Evolutionary conservation across 1,140 invertebrate species (phyloP).

Genomic region (Teleopsis dalmanni): DNA sequence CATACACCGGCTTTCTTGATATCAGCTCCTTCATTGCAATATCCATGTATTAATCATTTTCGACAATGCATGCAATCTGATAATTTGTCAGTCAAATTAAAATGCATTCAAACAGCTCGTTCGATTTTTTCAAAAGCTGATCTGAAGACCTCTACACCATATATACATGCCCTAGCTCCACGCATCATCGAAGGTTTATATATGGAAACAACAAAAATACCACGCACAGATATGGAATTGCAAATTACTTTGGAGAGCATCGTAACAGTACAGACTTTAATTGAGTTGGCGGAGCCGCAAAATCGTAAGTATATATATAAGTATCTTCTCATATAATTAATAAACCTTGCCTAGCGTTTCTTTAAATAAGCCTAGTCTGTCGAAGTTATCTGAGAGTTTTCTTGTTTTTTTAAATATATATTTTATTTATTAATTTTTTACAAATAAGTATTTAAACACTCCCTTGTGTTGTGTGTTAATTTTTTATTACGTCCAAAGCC

Average conservation of each 20-base stretch:
- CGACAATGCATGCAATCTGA: constrained; percentile 73
- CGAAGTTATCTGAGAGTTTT: too few species aligned
- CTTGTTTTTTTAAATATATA: background rate
- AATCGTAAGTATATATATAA: constrained; percentile 58
- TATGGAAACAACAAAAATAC: constrained; percentile 52
- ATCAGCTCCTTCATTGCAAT: constrained; percentile 71
- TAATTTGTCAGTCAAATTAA: constrained; percentile 57
- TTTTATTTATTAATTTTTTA: too few species aligned
- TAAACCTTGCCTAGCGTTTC: too few species aligned
- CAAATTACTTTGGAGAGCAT: constrained; percentile 62
- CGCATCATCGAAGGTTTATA: constrained; percentile 64
- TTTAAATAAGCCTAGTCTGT: too few species aligned
- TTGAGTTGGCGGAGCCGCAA: constrained; percentile 64
- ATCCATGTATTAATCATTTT: constrained; percentile 90
- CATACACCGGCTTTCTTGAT: constrained; percentile 70
- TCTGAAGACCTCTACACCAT: constrained; percentile 61
- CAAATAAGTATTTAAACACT: too few species aligned
- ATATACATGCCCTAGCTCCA: constrained; percentile 74
- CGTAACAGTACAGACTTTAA: constrained; percentile 62
- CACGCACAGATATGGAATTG: constrained; percentile 54
- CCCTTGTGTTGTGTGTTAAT: too few species aligned
- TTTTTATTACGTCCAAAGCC: too few species aligned
- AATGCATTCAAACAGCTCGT: constrained; percentile 69
- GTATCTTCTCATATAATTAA: too few species aligned
- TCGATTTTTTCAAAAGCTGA: constrained; percentile 68